Conservation (phyloP, 2,113 vertebrate genomes). For the Sapajus apella region DNA sequence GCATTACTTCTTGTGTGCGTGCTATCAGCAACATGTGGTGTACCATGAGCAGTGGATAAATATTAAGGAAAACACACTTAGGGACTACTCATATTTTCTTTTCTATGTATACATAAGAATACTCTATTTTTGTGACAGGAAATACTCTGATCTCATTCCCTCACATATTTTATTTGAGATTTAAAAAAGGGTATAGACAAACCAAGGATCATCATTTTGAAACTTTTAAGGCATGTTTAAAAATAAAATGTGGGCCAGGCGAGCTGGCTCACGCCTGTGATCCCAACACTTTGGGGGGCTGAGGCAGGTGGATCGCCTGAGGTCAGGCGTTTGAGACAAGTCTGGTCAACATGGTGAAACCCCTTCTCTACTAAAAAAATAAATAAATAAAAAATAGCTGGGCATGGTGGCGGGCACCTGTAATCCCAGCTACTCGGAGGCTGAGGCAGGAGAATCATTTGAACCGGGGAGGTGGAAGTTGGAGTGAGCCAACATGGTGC, state of each 20-base stretch:
- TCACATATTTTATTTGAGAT: constrained; percentile 30
- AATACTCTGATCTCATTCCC: neutral
- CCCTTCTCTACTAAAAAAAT: too few relatives aligned
- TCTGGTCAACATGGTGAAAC: too few relatives aligned
- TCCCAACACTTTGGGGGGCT: too few relatives aligned
- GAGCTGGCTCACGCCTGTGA: too few relatives aligned
- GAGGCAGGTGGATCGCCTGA: too few relatives aligned
- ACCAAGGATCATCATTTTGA: neutral
- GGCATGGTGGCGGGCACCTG: too few relatives aligned
- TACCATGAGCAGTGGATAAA: neutral
- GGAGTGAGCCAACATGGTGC: too few relatives aligned
- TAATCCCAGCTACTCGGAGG: too few relatives aligned
- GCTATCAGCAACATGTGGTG: neutral
- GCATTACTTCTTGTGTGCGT: neutral
- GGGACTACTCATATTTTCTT: neutral
- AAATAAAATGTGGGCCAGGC: constrained; percentile 7
- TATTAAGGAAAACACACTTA: neutral
- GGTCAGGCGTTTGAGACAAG: too few relatives aligned
- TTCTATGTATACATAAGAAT: neutral
- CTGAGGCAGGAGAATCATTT: too few relatives aligned
- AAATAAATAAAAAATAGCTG: too few relatives aligned
- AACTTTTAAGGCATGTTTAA: constrained; percentile 47
- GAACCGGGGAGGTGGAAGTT: too few relatives aligned
- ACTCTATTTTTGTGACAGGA: constrained; percentile 15
- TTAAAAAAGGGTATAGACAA: neutral